A percentile compares a stretch with the other conserved stretches of the same genome.
Conservation (phyloP, 2,888 invertebrate genomes). For the Eudemis profundana region DNA sequence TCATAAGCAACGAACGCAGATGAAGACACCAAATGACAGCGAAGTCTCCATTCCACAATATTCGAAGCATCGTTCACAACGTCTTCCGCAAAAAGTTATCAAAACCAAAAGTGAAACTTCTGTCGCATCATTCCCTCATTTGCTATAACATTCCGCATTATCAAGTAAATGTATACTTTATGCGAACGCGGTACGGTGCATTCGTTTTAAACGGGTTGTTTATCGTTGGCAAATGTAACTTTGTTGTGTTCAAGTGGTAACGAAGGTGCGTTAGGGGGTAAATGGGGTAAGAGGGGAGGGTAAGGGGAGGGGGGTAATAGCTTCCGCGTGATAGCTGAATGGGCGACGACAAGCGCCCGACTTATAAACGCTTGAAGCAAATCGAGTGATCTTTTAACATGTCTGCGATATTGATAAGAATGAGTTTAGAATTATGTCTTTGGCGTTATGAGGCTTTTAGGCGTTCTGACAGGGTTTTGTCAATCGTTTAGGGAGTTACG, state of each 20-base stretch:
- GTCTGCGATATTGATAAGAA: slow-evolving; percentile 40
- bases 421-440: slow-evolving; percentile 36
- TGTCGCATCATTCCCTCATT: slow-evolving; percentile 60
- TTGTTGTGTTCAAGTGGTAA: slow-evolving; percentile 38
- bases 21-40: not conserved
- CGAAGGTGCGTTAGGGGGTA: slow-evolving; percentile 43
- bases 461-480: slow-evolving; percentile 22
- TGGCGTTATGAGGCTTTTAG: slow-evolving; percentile 21
- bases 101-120: slow-evolving; percentile 59
- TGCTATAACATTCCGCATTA: slow-evolving; percentile 50
- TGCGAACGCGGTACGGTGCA: slow-evolving; percentile 10
- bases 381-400: slow-evolving; percentile 44
- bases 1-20: not conserved
- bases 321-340: slow-evolving; percentile 69
- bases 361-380: slow-evolving; percentile 37
- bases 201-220: slow-evolving; percentile 18
- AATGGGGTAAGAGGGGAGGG: slow-evolving; percentile 51
- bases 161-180: slow-evolving; percentile 23
- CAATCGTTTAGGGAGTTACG: not conserved
- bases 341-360: slow-evolving; percentile 47
- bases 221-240: slow-evolving; percentile 20
- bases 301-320: slow-evolving; percentile 63
- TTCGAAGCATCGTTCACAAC: slow-evolving; percentile 20
- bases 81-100: slow-evolving; percentile 37
- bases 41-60: slow-evolving; percentile 31